phyloP scores from a whole-genome alignment of 2,888 invertebrate genomes.

The Fragum fragum region DNA sequence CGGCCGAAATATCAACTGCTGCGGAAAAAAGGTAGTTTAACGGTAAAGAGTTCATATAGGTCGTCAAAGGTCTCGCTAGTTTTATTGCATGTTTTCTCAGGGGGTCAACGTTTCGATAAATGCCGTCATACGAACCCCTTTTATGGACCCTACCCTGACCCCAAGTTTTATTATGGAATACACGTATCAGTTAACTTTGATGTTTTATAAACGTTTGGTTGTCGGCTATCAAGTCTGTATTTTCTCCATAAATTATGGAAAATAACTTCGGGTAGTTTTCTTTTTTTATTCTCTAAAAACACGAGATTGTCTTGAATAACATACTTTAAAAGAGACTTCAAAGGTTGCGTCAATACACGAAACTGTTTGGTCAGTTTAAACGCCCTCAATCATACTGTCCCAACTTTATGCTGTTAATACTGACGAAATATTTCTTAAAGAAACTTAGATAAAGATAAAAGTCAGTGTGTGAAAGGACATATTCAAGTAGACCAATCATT shows the following conservation, averaged over 20 bases:
- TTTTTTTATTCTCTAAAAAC: constrained; percentile 1
- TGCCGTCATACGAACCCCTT: constrained; percentile 15
- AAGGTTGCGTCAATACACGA: background rate
- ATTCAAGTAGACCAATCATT: too few relatives aligned
- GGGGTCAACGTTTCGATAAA: constrained; percentile 6
- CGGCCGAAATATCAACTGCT: too few relatives aligned
- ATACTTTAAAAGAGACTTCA: background rate
- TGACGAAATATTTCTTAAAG: too few relatives aligned
- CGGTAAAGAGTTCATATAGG: background rate
- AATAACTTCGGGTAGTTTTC: constrained; percentile 6
- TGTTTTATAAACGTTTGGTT: background rate
- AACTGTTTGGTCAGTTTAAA: background rate
- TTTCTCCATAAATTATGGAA: constrained; percentile 8
- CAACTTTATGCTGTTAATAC: too few relatives aligned
- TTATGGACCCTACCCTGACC: constrained; percentile 8
- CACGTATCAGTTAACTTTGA: constrained; percentile 15
- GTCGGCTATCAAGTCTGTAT: background rate
- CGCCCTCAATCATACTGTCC: too few relatives aligned
- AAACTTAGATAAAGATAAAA: too few relatives aligned
- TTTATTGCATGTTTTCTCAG: constrained; percentile 8
- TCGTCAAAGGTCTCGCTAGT: background rate
- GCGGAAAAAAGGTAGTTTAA: background rate
- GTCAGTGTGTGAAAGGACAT: too few relatives aligned
- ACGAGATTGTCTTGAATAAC: background rate
- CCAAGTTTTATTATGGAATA: constrained; percentile 19